Evolutionary conservation across 1,140 invertebrate genomes (phyloP).

Genomic region (Euglossa dilemma): DNA sequence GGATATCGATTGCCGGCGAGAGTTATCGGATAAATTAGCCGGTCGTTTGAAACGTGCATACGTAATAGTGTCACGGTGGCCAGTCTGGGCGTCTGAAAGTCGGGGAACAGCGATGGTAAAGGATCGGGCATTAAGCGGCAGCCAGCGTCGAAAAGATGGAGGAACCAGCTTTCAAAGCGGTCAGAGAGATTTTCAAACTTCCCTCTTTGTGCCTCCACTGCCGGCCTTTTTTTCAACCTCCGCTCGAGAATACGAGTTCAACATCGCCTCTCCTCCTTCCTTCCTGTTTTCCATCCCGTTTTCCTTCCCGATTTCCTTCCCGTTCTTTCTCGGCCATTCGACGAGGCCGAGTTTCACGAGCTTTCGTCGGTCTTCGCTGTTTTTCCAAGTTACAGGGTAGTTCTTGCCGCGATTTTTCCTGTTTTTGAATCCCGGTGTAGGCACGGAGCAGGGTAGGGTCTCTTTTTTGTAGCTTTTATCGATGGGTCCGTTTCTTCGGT

Average conservation of each 20-base stretch:
- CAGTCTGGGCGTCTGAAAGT: constrained; percentile 32
- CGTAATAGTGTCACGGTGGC: constrained; percentile 15
- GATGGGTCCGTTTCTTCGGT: too few species aligned
- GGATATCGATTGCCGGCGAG: constrained; percentile 44
- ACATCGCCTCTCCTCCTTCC: neutral
- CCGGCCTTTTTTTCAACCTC: neutral
- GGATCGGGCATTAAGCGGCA: constrained; percentile 13
- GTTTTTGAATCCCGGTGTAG: too few species aligned
- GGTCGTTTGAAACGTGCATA: constrained; percentile 13
- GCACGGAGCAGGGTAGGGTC: too few species aligned
- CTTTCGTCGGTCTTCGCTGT: too few species aligned
- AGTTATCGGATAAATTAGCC: constrained; percentile 53
- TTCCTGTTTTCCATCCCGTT: neutral
- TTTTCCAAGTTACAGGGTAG: too few species aligned
- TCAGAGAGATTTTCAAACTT: constrained; percentile 28
- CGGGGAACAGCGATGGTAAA: constrained; percentile 28
- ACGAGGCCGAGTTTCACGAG: too few species aligned
- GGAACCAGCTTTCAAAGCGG: constrained; percentile 26
- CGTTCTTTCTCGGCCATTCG: too few species aligned
- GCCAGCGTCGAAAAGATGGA: constrained; percentile 22
- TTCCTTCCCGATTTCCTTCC: neutral
- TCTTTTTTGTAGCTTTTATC: too few species aligned
- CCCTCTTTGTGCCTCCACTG: constrained; percentile 5
- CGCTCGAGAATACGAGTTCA: neutral
- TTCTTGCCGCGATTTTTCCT: too few species aligned